These are phyloP conservation scores for Torymus tubicola DNA, from an alignment of 2,888 invertebrate species.

Conservation along the genomic window DNA sequence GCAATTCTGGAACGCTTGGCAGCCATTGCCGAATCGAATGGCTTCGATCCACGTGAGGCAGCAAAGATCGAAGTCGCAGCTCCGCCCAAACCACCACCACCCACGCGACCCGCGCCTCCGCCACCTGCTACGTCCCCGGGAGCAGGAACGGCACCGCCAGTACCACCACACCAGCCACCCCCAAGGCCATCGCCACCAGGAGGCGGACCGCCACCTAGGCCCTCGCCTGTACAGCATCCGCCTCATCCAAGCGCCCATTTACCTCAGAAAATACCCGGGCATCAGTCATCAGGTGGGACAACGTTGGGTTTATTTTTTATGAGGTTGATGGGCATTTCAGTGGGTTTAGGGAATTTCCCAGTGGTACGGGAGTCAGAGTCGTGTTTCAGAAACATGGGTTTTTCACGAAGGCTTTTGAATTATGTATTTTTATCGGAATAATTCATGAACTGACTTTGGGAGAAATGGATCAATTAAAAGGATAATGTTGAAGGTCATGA, in stretches of 20 bases:
- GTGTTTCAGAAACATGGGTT: too few species aligned
- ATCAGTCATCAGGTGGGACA: slow-evolving; percentile 48
- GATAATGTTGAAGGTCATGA: too few species aligned
- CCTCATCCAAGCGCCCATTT: slow-evolving; percentile 12
- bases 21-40: slow-evolving; percentile 91
- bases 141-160: slow-evolving; percentile 66
- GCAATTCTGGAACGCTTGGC: slow-evolving; percentile 90
- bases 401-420: too few species aligned
- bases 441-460: too few species aligned
- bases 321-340: too few species aligned
- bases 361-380: too few species aligned
- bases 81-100: slow-evolving; percentile 67
- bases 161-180: slow-evolving; percentile 60
- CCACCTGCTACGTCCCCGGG: slow-evolving; percentile 68
- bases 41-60: slow-evolving; percentile 88
- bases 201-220: slow-evolving; percentile 68
- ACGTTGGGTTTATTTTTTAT: not conserved
- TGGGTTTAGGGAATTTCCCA: too few species aligned
- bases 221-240: slow-evolving; percentile 39
- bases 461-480: too few species aligned
- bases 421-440: too few species aligned
- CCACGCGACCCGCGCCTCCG: slow-evolving; percentile 69
- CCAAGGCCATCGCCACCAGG: slow-evolving; percentile 64
- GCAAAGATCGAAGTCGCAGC: slow-evolving; percentile 80
- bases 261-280: slow-evolving; percentile 50